A percentile compares a stretch with the other conserved stretches of the same genome.
phyloP scores from a whole-genome alignment of 2,113 vertebrate species.

The Cathartes aura region DNA sequence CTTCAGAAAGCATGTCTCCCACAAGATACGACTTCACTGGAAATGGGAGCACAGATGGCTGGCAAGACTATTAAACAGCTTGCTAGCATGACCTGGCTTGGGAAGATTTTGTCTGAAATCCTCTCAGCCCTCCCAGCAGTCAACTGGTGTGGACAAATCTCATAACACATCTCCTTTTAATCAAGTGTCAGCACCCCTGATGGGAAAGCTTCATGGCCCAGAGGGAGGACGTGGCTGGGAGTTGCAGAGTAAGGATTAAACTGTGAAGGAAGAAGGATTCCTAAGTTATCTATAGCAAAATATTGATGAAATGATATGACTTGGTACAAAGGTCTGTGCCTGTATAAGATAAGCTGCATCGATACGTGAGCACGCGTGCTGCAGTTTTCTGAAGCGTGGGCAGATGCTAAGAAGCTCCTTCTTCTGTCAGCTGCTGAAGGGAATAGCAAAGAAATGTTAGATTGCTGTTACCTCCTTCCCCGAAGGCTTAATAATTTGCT shows the following conservation, averaged over 20 bases:
- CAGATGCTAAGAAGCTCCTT: not conserved
- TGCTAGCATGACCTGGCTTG: not conserved
- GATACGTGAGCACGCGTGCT: not conserved
- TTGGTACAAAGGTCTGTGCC: not conserved
- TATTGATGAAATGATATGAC: not conserved
- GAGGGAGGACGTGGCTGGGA: not conserved
- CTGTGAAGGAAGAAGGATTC: not conserved
- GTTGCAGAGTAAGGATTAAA: not conserved
- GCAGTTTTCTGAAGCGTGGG: not conserved
- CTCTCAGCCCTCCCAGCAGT: not conserved
- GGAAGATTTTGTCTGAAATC: not conserved
- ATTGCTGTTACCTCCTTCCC: not conserved
- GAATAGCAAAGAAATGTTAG: not conserved
- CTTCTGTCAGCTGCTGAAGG: not conserved
- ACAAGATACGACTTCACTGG: not conserved
- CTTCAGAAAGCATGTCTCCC: not conserved
- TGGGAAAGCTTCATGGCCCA: not conserved
- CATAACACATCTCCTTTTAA: not conserved
- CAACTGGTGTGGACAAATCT: not conserved
- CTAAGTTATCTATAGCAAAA: not conserved
- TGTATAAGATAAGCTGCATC: not conserved
- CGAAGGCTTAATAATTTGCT: not conserved
- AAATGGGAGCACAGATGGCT: not conserved
- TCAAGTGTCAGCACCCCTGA: not conserved
- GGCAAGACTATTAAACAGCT: not conserved